Percentiles rank a stretch among this genome's conserved stretches.
These are phyloP conservation scores for Mionectes olivaceus DNA, from an alignment of 2,797 vertebrate species.

Conservation along the genomic window DNA sequence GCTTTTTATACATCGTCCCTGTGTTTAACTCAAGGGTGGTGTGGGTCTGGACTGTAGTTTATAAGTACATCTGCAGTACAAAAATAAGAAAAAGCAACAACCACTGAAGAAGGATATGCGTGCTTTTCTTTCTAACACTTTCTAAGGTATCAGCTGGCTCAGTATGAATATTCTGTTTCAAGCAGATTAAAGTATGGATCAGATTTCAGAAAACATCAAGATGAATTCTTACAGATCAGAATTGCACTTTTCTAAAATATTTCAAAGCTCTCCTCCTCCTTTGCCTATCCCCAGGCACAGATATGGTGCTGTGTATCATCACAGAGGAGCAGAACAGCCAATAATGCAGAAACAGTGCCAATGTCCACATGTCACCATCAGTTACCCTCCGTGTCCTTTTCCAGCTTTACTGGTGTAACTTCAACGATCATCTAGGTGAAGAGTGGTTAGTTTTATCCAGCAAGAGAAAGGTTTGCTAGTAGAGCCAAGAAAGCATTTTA, in stretches of 20 bases:
- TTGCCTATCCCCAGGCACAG: neutral
- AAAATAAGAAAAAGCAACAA: neutral
- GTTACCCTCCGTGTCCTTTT: neutral
- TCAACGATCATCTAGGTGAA: neutral
- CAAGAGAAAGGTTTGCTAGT: neutral
- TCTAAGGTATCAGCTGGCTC: neutral
- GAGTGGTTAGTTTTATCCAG: neutral
- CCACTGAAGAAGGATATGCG: neutral
- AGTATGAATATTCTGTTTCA: neutral
- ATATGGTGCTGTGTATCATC: neutral
- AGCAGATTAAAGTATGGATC: neutral
- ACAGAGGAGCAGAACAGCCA: neutral
- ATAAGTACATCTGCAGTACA: neutral
- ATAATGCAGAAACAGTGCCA: neutral
- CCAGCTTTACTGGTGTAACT: neutral
- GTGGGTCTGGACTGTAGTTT: neutral
- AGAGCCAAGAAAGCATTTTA: slow-evolving; percentile 11
- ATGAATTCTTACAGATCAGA: neutral
- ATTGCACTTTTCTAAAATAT: neutral
- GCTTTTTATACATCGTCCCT: neutral
- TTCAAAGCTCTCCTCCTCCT: neutral
- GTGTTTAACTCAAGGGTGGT: neutral
- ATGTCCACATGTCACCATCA: neutral
- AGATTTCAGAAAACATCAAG: neutral
- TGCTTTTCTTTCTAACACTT: neutral